These are phyloP conservation scores for Dolomedes plantarius DNA, from an alignment of 2,888 invertebrate genomes.

Conservation along the genomic window DNA sequence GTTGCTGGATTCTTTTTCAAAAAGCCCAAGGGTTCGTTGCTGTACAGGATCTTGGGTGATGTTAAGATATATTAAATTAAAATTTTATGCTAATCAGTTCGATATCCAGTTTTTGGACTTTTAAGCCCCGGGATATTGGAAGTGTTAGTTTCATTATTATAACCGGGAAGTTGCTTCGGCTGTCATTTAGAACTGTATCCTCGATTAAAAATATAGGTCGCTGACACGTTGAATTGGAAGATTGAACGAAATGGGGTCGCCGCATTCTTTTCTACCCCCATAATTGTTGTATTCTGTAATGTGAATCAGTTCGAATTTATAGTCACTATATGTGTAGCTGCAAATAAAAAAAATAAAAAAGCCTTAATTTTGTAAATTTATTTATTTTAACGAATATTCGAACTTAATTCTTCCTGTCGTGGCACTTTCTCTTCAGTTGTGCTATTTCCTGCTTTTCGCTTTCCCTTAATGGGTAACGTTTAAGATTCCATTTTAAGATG, in stretches of 20 bases:
- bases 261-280: neutral
- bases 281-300: neutral
- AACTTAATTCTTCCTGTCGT: neutral
- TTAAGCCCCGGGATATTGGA: neutral
- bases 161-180: constrained; percentile 56
- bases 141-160: neutral
- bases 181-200: constrained; percentile 53
- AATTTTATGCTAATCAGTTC: constrained; percentile 20
- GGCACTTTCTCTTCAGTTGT: neutral
- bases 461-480: no score
- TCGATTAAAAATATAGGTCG: constrained; percentile 54
- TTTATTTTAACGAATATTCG: no score
- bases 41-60: no score
- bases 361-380: no score
- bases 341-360: no score
- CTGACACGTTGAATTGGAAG: constrained; percentile 48
- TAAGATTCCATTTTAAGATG: no score
- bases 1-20: no score
- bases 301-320: no score
- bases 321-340: no score
- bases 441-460: no score
- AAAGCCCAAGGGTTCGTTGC: no score
- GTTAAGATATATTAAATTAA: neutral
- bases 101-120: neutral
- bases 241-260: constrained; percentile 35